Evolutionary conservation across 1,140 invertebrate species (phyloP), one percentile per base, ranked within the genome.

Genomic region (Mactra quadrangularis): DNA sequence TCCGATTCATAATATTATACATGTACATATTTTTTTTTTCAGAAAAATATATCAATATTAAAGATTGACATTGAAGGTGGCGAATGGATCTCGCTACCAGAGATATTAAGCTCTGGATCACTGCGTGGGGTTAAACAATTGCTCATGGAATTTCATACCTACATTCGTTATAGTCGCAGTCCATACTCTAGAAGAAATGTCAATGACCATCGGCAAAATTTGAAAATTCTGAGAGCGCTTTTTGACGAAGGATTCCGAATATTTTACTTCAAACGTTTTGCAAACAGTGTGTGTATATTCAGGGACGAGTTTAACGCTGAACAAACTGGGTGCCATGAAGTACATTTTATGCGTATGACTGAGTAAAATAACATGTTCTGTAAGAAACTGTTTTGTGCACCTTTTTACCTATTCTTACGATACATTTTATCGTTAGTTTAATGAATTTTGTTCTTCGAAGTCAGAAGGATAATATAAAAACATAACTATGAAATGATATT

Each of bases 61-160:
- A 78, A 78, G 75, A 68, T 78, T 13, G 75, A 78, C 22, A 66
- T 78, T 3, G 75, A 78, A 41, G 75, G 47, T n/a, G 59, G 38
- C 7, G 75, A 78, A 41, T 78, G 75, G 75, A 19, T 9, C 0
- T 59, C 60, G 0, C 38, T 78, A n/a, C 75, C 75, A 19, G 60
- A 78, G n/a, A 78, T 78, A 41, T 31, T 78, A 0, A 22, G n/a
- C 3, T 64, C 57, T 66, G 75, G 75, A 0, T 59, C 75, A n/a
- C 41, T 78, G 0, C 53, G 25, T 27, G 59, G 45, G 3, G 41
- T 78, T 1, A 78, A 68, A 57, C 75, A 78, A 57, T 27, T 78
- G 6, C 53, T 68, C 0, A 68, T 78, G 62, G 75, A 78, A 27
- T 78, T 78, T n/a, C 75, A 78, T 29, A 66, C 53, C 27, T 75